A percentile compares a stretch with the other conserved stretches of the same genome.
Conservation (phyloP, 92 coral and sea anemone species). For the Palythoa caribaeorum region DNA sequence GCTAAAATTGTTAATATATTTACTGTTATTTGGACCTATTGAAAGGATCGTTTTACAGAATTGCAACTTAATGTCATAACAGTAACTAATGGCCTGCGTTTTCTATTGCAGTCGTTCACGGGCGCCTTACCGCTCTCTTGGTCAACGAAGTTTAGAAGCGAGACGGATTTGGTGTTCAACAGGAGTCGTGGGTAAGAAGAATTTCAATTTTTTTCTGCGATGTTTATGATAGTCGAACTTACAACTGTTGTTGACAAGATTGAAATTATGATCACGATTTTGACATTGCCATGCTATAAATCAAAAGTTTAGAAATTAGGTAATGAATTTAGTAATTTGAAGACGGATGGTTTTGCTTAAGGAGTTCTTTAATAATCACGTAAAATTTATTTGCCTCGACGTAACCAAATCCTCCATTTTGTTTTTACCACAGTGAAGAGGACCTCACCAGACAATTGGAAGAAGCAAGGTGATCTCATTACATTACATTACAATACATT, state of each 20-base stretch:
- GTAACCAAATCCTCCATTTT: not conserved
- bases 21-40: too few species aligned
- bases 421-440: conserved; percentile 57
- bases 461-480: conserved; percentile 82
- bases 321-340: not conserved
- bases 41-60: too few species aligned
- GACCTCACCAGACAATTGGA: conserved; percentile 80
- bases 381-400: too few species aligned
- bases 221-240: not conserved
- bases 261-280: too few species aligned
- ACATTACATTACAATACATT: too few species aligned
- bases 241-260: too few species aligned
- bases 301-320: too few species aligned
- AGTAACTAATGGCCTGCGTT: not conserved
- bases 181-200: conserved; percentile 57
- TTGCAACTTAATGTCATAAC: not conserved
- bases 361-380: too few species aligned
- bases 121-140: conserved; percentile 76
- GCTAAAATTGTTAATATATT: too few species aligned
- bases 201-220: not conserved
- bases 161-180: conserved; percentile 82
- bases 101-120: conserved; percentile 57
- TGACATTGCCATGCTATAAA: too few species aligned
- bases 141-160: conserved; percentile 93
- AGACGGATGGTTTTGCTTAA: not conserved